Evolutionary conservation across 2,888 invertebrate species (phyloP).

Genomic region (Agriopis aurantiaria): DNA sequence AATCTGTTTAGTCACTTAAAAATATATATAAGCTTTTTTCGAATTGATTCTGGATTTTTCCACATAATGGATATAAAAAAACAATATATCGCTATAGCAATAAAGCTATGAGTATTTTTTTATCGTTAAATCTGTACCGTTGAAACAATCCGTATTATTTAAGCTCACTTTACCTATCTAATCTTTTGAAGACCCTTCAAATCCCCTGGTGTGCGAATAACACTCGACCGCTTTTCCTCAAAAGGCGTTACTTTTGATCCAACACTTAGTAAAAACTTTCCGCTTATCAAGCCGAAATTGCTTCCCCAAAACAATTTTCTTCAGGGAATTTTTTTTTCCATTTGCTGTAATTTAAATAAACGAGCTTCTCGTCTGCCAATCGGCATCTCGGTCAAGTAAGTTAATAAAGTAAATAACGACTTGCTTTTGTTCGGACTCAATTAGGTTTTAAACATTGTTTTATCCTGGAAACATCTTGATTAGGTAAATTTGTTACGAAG

Average conservation of each 20-base stretch:
- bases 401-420: slow-evolving; percentile 54
- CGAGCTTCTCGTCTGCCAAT: slow-evolving; percentile 46
- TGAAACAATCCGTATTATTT: slow-evolving; percentile 25
- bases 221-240: slow-evolving; percentile 31
- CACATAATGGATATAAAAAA: too few species aligned
- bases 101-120: too few species aligned
- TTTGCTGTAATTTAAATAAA: slow-evolving; percentile 55
- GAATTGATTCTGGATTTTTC: too few species aligned
- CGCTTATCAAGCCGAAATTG: slow-evolving; percentile 46
- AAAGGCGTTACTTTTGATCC: slow-evolving; percentile 31
- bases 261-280: slow-evolving; percentile 33
- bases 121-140: slow-evolving; percentile 15
- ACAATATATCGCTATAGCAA: too few species aligned
- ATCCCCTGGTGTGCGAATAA: slow-evolving; percentile 21
- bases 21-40: too few species aligned
- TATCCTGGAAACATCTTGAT: slow-evolving; percentile 21
- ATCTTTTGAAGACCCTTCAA: slow-evolving; percentile 40
- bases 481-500: slow-evolving; percentile 13
- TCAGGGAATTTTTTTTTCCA: slow-evolving; percentile 47
- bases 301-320: slow-evolving; percentile 47
- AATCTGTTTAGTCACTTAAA: too few species aligned
- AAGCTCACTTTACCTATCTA: slow-evolving; percentile 27
- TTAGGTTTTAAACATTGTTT: slow-evolving; percentile 41
- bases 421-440: slow-evolving; percentile 42
- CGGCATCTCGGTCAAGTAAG: slow-evolving; percentile 49